Conservation (phyloP, 2,797 vertebrate genomes). For the Pempheris klunzingeri region DNA sequence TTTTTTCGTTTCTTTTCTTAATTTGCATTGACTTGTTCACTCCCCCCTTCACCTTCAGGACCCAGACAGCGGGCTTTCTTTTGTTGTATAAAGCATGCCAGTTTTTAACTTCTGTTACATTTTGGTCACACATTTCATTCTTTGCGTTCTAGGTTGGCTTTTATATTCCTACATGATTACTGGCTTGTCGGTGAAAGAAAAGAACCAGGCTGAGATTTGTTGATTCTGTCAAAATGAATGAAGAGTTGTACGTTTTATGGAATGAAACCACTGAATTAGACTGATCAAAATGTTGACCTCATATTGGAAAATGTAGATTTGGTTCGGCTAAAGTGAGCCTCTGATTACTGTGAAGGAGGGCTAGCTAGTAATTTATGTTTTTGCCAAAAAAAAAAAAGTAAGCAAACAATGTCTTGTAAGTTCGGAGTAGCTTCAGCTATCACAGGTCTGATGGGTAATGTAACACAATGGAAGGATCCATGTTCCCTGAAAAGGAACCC, state of each 20-base stretch:
- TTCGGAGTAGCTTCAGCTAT: slow-evolving; percentile 21
- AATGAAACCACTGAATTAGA: slow-evolving; percentile 46
- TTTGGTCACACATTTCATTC: slow-evolving; percentile 70
- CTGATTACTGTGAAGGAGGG: slow-evolving; percentile 27
- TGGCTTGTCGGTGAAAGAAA: slow-evolving; percentile 38
- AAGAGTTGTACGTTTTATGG: slow-evolving; percentile 18
- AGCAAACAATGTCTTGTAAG: not conserved
- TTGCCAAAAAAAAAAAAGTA: slow-evolving; percentile 16
- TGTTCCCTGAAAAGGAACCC: slow-evolving; percentile 31
- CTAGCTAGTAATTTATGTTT: not conserved
- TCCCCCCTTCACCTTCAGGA: slow-evolving; percentile 39
- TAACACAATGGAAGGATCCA: slow-evolving; percentile 50
- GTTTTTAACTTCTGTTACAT: slow-evolving; percentile 70
- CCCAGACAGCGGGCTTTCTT: slow-evolving; percentile 45
- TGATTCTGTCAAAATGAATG: slow-evolving; percentile 25
- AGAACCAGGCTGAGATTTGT: slow-evolving; percentile 17
- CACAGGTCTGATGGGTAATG: slow-evolving; percentile 22
- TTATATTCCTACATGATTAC: slow-evolving; percentile 50
- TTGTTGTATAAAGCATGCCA: slow-evolving; percentile 68
- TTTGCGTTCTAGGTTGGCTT: slow-evolving; percentile 57
- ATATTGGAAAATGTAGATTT: slow-evolving; percentile 15
- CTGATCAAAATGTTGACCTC: slow-evolving; percentile 21
- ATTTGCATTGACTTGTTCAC: slow-evolving; percentile 52
- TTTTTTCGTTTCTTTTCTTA: no score
- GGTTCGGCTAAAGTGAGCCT: slow-evolving; percentile 29